Percentiles rank a stretch among this genome's conserved stretches.
Evolutionary conservation across 2,113 vertebrate species (phyloP).

Genomic region (Nibea coibor): DNA sequence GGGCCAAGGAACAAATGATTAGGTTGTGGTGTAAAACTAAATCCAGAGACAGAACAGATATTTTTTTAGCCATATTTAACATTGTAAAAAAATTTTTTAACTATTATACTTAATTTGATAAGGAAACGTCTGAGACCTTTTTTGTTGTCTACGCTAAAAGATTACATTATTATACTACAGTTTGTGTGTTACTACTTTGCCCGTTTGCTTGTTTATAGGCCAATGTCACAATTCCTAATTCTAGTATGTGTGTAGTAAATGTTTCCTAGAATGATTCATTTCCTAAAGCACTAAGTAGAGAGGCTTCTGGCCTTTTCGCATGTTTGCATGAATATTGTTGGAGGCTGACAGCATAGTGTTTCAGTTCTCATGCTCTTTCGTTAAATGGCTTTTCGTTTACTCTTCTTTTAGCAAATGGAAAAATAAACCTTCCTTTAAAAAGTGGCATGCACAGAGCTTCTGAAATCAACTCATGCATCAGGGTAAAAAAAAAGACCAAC

Average conservation of each 20-base stretch:
- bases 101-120: no score
- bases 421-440: background rate
- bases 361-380: background rate
- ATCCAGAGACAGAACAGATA: no score
- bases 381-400: background rate
- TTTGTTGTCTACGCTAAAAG: no score
- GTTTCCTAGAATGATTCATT: slow-evolving; percentile 13
- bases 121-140: no score
- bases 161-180: no score
- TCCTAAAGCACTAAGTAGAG: background rate
- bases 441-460: background rate
- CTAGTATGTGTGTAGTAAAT: background rate
- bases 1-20: slow-evolving; percentile 17
- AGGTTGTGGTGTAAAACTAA: background rate
- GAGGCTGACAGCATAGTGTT: slow-evolving; percentile 12
- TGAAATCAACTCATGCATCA: background rate
- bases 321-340: slow-evolving; percentile 33
- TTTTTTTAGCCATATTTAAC: no score
- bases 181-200: no score
- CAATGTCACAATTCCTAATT: no score
- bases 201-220: no score
- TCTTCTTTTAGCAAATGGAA: background rate
- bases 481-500: background rate
- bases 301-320: slow-evolving; percentile 43
- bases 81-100: no score